phyloP scores from a whole-genome alignment of 53 echinoderm and acorn worm genomes.

The Zoroaster sp. region DNA sequence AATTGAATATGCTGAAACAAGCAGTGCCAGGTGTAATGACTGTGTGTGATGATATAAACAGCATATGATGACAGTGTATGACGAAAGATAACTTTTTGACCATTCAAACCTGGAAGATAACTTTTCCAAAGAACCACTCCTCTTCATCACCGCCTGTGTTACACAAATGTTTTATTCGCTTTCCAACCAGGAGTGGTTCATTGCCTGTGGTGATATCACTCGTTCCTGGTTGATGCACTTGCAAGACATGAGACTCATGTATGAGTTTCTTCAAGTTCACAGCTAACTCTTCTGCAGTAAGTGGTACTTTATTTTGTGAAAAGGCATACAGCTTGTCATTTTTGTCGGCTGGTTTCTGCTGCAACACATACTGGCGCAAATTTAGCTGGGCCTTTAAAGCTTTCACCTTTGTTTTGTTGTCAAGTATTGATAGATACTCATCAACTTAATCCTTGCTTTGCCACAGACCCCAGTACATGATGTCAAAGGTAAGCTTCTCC shows the following conservation, averaged over 20 bases:
- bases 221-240: background rate
- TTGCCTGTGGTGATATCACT: background rate
- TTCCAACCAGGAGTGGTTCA: background rate
- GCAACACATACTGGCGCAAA: constrained; percentile 36
- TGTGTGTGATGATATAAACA: background rate
- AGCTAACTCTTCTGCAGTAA: background rate
- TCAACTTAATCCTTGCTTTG: constrained; percentile 30
- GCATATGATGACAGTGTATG: background rate
- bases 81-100: background rate
- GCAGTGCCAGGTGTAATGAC: too few species aligned
- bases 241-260: background rate
- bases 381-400: constrained; percentile 56
- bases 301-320: background rate
- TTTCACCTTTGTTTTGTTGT: constrained; percentile 31
- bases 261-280: constrained; percentile 6
- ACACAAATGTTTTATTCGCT: background rate
- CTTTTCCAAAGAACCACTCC: background rate
- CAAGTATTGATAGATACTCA: background rate
- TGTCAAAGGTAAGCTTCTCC: constrained; percentile 21
- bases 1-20: background rate
- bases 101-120: constrained; percentile 1
- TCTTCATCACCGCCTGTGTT: background rate
- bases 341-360: constrained; percentile 28
- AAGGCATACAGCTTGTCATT: background rate
- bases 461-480: constrained; percentile 61